These are phyloP conservation scores for Drosophila meridiana DNA, from an alignment of 2,888 invertebrate species.

Conservation along the genomic window DNA sequence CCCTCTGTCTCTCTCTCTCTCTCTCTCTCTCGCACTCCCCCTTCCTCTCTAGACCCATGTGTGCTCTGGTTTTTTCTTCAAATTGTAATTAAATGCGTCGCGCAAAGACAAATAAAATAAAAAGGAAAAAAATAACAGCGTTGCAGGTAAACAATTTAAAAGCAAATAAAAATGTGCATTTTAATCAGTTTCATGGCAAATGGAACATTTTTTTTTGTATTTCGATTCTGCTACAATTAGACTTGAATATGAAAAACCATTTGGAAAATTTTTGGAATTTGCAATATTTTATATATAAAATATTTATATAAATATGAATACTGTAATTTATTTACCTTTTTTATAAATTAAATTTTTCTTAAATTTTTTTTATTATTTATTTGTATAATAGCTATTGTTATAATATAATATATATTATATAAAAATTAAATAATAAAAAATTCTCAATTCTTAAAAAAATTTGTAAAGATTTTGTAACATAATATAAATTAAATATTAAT, in stretches of 20 bases:
- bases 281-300: not conserved
- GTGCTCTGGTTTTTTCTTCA: conserved; percentile 33
- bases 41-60: not conserved
- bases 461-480: too few relatives aligned
- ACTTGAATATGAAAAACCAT: not conserved
- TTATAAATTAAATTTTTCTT: not conserved
- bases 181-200: conserved; percentile 42
- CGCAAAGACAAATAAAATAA: conserved; percentile 40
- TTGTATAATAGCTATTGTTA: too few relatives aligned
- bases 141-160: conserved; percentile 54
- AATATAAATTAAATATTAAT: too few relatives aligned
- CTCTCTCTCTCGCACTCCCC: not conserved
- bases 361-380: too few relatives aligned
- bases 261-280: not conserved
- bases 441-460: too few relatives aligned
- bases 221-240: conserved; percentile 11
- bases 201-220: conserved; percentile 1
- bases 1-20: not conserved
- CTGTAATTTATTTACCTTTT: too few relatives aligned
- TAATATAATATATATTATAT: too few relatives aligned
- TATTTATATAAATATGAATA: not conserved
- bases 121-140: not conserved
- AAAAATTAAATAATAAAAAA: too few relatives aligned
- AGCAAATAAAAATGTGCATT: conserved; percentile 53
- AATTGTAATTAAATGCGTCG: conserved; percentile 61